Evolutionary conservation across 2,888 invertebrate genomes (phyloP).

Genomic region (Drosophila mulleri): DNA sequence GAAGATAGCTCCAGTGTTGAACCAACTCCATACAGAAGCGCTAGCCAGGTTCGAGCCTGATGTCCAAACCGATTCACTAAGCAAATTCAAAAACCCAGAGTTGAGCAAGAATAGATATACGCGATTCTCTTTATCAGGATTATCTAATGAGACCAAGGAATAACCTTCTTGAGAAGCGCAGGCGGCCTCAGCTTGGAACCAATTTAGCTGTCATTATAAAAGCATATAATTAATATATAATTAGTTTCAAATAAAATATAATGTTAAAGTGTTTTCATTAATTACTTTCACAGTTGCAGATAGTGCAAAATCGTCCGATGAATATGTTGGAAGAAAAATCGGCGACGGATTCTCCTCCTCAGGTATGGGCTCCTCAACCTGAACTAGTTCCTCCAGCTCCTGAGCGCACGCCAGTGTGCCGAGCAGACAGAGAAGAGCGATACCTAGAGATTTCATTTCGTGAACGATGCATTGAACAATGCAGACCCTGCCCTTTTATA

Average conservation of each 20-base stretch:
- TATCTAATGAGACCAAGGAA: conserved; percentile 17
- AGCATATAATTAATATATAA: not conserved
- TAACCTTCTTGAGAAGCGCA: conserved; percentile 12
- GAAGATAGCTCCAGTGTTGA: not conserved
- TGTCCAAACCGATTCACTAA: conserved; percentile 29
- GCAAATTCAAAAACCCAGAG: not conserved
- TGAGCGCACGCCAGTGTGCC: conserved; percentile 5
- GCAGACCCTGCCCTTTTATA: conserved; percentile 37
- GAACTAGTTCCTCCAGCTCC: not conserved
- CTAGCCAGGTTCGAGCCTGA: conserved; percentile 32
- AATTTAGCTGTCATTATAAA: conserved; percentile 19
- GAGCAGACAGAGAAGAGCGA: conserved; percentile 26
- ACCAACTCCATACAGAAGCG: conserved; percentile 25
- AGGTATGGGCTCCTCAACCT: not conserved
- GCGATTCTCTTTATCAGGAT: not conserved
- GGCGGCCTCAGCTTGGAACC: conserved; percentile 33
- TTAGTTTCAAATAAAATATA: no score
- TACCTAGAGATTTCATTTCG: conserved; percentile 38
- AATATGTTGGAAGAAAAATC: not conserved
- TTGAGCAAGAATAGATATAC: not conserved
- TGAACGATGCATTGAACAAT: not conserved
- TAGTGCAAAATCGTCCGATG: not conserved
- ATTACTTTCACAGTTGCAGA: not conserved
- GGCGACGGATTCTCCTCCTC: not conserved
- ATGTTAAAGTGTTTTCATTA: not conserved